Base-by-base conservation (phyloP, 2,797 vertebrate species). In the Gadopsis bispinosus region DNA sequence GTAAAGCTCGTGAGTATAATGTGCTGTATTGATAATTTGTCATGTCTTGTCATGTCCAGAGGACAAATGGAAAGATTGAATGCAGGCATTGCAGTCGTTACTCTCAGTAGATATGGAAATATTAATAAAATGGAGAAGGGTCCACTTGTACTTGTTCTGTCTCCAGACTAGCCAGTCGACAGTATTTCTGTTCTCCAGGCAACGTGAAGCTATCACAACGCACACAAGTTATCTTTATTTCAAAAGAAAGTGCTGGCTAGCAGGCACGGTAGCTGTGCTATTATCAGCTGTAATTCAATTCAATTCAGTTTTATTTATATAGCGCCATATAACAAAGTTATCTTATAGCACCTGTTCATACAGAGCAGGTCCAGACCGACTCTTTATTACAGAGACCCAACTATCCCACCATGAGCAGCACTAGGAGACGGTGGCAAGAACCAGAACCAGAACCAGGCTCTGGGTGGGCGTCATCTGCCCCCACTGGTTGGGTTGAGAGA, bases 11-110 rank as follows among this genome's bases (percentile, higher is more conserved):
- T 41, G 35, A 75, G 51, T 39, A 54, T 54, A 81, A 61, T 54
- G 62, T 58, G 47, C 64, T 75, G 50, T 35, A 69, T 45, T 69
- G 50, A 76, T 75, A 64, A 39, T 74, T 56, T 68, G 43, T 37
- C 35, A 70, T 60, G 55, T 66, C 67, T 29, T 59, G 45, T 43
- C 31, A 26, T 69, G 51, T 75, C 29, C 58, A 59, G 45, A 51
- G 41, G 47, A 73, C 20, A 50, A 70, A 58, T 26, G n/a, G 47
- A 68, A 11, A 56, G 26, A 61, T 20, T 73, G 35, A 64, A 72
- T 62, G 47, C 37, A 20, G 33, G 47, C 9, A 11, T 43, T 55
- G 19, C 41, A 68, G 35, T 26, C 31, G 19, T 39, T 70, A 22
- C 48, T 69, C 16, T 68, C 33, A 68, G 33, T 33, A 55, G 48